Conservation (phyloP, 2,888 invertebrate genomes). For the Leucophora obtusa region DNA sequence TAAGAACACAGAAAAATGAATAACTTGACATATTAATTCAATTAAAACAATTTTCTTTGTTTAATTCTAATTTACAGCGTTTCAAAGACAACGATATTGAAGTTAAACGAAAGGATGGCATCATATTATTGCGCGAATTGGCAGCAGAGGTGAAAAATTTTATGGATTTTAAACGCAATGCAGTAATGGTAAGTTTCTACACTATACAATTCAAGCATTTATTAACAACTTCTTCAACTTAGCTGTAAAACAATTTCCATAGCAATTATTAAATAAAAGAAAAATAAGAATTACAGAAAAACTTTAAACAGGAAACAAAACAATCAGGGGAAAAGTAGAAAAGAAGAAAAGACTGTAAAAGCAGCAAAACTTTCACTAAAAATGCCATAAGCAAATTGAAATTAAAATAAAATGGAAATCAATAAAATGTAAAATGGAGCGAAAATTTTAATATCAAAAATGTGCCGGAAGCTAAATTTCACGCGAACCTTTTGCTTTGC, state of each 20-base stretch:
- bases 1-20: background rate
- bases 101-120: conserved; percentile 90
- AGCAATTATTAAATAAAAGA: conserved; percentile 31
- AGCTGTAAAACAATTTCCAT: conserved; percentile 39
- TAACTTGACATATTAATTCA: background rate
- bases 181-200: conserved; percentile 88
- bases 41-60: conserved; percentile 17
- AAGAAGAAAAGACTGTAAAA: background rate
- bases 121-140: conserved; percentile 90
- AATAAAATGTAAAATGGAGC: conserved; percentile 62
- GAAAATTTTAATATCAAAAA: conserved; percentile 65
- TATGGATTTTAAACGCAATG: conserved; percentile 95
- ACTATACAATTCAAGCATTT: background rate
- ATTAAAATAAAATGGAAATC: conserved; percentile 64
- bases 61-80: conserved; percentile 81
- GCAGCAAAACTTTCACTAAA: conserved; percentile 35
- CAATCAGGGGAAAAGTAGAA: conserved; percentile 9
- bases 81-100: conserved; percentile 88
- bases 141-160: conserved; percentile 94
- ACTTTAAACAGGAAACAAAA: conserved; percentile 33
- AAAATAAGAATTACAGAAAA: conserved; percentile 1
- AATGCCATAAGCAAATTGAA: conserved; percentile 52
- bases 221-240: conserved; percentile 9
- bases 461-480: conserved; percentile 44
- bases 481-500: conserved; percentile 29